phyloP scores from a whole-genome alignment of 2,888 invertebrate species.

The Protophormia terraenovae region DNA sequence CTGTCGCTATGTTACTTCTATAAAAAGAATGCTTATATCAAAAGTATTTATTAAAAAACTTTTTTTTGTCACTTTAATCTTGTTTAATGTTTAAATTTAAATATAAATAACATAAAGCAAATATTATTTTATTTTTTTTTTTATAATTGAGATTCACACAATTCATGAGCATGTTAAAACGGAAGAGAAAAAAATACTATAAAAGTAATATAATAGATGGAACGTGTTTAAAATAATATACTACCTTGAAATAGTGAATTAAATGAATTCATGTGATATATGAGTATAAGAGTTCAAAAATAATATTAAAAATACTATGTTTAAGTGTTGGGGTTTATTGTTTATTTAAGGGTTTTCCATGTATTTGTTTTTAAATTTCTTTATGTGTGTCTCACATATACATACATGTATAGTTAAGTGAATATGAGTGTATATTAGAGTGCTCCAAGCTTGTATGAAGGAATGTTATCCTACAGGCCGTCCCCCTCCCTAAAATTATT shows the following conservation, averaged over 20 bases:
- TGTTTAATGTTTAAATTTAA: neutral
- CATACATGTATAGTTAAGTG: no score
- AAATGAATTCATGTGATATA: neutral
- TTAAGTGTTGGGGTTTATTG: conserved; percentile 12
- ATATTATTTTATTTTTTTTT: neutral
- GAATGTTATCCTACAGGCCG: no score
- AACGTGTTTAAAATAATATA: conserved; percentile 12
- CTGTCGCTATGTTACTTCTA: neutral
- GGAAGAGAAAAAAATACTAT: neutral
- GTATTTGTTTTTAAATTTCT: no score
- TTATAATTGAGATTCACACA: neutral
- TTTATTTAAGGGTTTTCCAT: neutral
- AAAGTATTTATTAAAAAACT: neutral
- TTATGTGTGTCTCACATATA: no score
- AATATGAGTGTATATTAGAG: no score
- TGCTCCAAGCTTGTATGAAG: no score
- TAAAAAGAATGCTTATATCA: neutral
- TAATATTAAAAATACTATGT: neutral
- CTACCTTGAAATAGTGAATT: conserved; percentile 5
- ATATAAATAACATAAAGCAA: neutral
- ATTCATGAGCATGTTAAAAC: neutral
- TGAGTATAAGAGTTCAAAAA: neutral
- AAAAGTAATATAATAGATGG: neutral
- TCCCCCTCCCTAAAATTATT: no score
- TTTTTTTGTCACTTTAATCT: neutral